Evolutionary conservation across 2,113 vertebrate species (phyloP).

Genomic region (Tamias sibiricus): DNA sequence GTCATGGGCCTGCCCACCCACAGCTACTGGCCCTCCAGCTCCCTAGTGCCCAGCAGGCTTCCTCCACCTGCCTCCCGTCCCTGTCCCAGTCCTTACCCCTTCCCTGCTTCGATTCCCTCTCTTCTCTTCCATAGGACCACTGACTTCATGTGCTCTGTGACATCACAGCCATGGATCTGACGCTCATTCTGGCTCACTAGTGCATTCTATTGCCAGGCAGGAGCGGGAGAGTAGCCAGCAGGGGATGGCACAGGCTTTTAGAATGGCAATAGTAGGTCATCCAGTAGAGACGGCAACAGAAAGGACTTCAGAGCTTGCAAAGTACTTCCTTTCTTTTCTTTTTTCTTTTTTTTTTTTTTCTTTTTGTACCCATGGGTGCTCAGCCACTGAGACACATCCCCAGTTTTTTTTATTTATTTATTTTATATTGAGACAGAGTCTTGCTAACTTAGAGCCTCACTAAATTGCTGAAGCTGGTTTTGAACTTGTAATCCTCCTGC

Average conservation of each 20-base stretch:
- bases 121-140: constrained; percentile 28
- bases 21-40: neutral
- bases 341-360: no score
- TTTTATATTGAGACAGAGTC: no score
- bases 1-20: constrained; percentile 1
- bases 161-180: constrained; percentile 44
- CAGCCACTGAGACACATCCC: no score
- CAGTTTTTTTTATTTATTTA: no score
- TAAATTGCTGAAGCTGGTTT: no score
- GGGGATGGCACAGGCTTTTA: neutral
- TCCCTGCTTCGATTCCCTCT: neutral
- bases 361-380: no score
- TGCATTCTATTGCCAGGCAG: neutral
- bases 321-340: no score
- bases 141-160: constrained; percentile 70
- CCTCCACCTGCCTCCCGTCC: neutral
- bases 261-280: rapidly evolving
- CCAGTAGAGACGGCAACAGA: neutral
- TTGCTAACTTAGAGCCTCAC: no score
- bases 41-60: neutral
- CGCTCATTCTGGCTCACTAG: neutral
- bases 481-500: no score
- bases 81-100: neutral
- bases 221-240: neutral
- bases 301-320: neutral